Conservation (phyloP, 2,888 invertebrate genomes). For the Stenoptilia bipunctidactyla region DNA sequence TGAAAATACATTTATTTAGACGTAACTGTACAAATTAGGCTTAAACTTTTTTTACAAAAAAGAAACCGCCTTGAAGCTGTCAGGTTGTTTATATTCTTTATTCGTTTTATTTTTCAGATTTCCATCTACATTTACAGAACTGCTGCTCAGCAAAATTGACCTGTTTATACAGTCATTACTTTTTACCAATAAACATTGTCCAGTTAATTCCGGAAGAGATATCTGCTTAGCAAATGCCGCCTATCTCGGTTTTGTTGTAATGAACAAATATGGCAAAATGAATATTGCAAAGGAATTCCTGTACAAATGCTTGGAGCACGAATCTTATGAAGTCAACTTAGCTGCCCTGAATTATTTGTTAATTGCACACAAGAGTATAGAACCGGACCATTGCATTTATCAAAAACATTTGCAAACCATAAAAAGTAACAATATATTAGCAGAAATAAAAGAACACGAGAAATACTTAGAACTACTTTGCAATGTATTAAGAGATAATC, state of each 20-base stretch:
- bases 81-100: background rate
- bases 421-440: constrained; percentile 9
- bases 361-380: constrained; percentile 21
- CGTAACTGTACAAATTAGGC: too few species aligned
- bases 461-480: constrained; percentile 26
- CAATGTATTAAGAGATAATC: constrained; percentile 21
- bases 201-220: constrained; percentile 27
- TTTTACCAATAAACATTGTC: constrained; percentile 14
- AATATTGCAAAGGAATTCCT: constrained; percentile 16
- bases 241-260: constrained; percentile 21
- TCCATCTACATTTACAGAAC: constrained; percentile 20
- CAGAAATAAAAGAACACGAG: constrained; percentile 17
- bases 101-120: constrained; percentile 27
- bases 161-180: constrained; percentile 22
- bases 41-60: too few species aligned
- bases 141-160: constrained; percentile 18
- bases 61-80: too few species aligned
- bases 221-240: constrained; percentile 30
- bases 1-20: too few species aligned
- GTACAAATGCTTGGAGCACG: constrained; percentile 22
- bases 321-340: constrained; percentile 28
- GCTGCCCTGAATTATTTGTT: constrained; percentile 27
- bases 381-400: constrained; percentile 23
- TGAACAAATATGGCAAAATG: constrained; percentile 13
- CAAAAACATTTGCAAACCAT: constrained; percentile 11